Evolutionary conservation across 2,113 vertebrate genomes (phyloP).

Genomic region (Cheilinus undulatus): DNA sequence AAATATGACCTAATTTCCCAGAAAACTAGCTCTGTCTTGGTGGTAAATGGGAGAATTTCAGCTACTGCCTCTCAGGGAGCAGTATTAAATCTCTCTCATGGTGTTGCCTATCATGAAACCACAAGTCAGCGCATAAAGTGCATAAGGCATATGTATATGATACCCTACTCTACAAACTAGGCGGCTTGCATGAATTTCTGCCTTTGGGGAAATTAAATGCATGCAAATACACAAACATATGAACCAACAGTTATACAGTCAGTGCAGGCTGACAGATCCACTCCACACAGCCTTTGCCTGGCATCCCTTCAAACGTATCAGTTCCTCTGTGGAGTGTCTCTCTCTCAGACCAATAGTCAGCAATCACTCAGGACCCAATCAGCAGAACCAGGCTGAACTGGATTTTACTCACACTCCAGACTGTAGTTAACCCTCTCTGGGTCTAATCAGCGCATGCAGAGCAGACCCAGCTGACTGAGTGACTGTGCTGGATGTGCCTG

Average conservation of each 20-base stretch:
- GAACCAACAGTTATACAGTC: slow-evolving; percentile 8
- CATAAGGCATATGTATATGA: slow-evolving; percentile 42
- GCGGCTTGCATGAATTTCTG: slow-evolving; percentile 15
- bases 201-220: slow-evolving; percentile 22
- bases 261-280: slow-evolving; percentile 19
- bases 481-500: slow-evolving; percentile 33
- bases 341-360: slow-evolving; percentile 42
- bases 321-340: slow-evolving; percentile 34
- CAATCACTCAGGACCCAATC: slow-evolving; percentile 70
- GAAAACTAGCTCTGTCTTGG: slow-evolving; percentile 31
- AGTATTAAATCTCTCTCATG: slow-evolving; percentile 20
- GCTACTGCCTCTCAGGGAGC: slow-evolving; percentile 15
- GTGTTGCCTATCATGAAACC: slow-evolving; percentile 22
- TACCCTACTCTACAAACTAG: neutral
- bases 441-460: slow-evolving; percentile 67
- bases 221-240: slow-evolving; percentile 34
- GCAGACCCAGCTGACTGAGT: slow-evolving; percentile 34
- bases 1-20: slow-evolving; percentile 44
- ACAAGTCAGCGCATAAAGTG: slow-evolving; percentile 31
- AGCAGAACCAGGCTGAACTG: slow-evolving; percentile 42
- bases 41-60: slow-evolving; percentile 33
- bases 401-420: slow-evolving; percentile 28
- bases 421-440: slow-evolving; percentile 47
- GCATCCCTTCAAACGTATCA: slow-evolving; percentile 62
- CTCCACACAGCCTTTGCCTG: slow-evolving; percentile 27